Conservation (phyloP, 2,113 vertebrate species). For the Marmota flaviventris region DNA sequence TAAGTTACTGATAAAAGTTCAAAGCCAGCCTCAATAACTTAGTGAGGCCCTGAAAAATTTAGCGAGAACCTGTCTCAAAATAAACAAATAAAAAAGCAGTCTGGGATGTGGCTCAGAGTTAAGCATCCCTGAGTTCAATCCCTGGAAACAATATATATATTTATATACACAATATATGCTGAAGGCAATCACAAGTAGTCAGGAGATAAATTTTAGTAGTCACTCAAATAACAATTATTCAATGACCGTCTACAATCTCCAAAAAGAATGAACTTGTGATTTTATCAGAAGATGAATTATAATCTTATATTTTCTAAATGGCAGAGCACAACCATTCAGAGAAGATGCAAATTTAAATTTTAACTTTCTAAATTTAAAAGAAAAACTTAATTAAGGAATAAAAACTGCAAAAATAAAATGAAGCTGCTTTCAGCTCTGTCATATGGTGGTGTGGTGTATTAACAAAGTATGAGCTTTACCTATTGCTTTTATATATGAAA, state of each 20-base stretch:
- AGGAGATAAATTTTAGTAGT: neutral
- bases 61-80: too few relatives aligned
- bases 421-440: neutral
- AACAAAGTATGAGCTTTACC: neutral
- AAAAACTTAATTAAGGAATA: neutral
- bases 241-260: neutral
- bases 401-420: neutral
- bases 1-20: neutral
- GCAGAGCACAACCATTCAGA: neutral
- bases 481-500: neutral
- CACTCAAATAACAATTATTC: neutral
- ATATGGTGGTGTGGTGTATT: neutral
- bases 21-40: too few relatives aligned
- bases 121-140: too few relatives aligned
- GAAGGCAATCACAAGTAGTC: neutral
- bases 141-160: too few relatives aligned
- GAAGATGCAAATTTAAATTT: neutral
- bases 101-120: too few relatives aligned
- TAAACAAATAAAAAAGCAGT: too few relatives aligned
- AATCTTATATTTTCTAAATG: neutral
- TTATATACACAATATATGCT: neutral
- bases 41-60: too few relatives aligned
- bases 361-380: constrained; percentile 20
- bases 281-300: neutral
- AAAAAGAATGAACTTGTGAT: neutral